Evolutionary conservation across 2,888 invertebrate species (phyloP).

Genomic region (Agrilus mali): DNA sequence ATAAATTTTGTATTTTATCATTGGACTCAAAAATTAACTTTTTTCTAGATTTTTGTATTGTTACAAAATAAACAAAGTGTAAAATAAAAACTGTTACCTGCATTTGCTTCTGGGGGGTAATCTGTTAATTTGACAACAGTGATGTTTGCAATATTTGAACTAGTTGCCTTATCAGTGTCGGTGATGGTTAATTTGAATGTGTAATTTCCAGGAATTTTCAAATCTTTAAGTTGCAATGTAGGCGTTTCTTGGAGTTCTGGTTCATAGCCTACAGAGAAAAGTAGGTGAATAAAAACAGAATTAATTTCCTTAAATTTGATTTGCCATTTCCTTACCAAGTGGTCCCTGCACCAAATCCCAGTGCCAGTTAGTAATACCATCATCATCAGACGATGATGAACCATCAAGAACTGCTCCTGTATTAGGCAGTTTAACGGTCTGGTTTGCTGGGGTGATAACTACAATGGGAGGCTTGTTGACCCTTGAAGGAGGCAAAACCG

Average conservation of each 20-base stretch:
- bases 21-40: too few species aligned
- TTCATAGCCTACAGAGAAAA: conserved; percentile 51
- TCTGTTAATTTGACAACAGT: conserved; percentile 84
- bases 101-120: conserved; percentile 92
- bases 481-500: conserved; percentile 72
- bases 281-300: conserved; percentile 19
- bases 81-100: conserved; percentile 39
- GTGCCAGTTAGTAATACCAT: conserved; percentile 74
- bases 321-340: conserved; percentile 29
- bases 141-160: conserved; percentile 77
- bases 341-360: conserved; percentile 90
- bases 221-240: conserved; percentile 72
- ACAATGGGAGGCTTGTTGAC: conserved; percentile 76
- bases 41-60: too few species aligned
- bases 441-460: conserved; percentile 72
- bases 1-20: too few species aligned
- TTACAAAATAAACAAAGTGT: too few species aligned
- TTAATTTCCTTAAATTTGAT: not conserved
- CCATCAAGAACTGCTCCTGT: conserved; percentile 84
- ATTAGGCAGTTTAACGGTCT: conserved; percentile 81
- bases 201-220: conserved; percentile 78
- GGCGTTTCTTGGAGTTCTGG: conserved; percentile 66
- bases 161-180: conserved; percentile 78
- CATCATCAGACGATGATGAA: conserved; percentile 53
- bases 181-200: conserved; percentile 84